Evolutionary conservation across 2,113 vertebrate species (phyloP).

Genomic region (Oreocharis arfaki): DNA sequence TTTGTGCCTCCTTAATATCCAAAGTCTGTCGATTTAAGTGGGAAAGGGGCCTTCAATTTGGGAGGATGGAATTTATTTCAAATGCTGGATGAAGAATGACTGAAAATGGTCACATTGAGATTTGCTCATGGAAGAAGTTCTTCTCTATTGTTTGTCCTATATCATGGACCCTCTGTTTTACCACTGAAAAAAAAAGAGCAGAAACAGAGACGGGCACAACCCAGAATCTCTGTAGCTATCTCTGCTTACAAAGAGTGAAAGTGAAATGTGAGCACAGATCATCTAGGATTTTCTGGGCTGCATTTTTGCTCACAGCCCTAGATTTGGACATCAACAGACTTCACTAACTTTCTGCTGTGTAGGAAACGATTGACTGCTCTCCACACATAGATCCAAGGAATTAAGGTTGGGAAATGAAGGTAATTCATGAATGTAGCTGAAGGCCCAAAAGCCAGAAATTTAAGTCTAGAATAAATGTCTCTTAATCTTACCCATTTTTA

Average conservation of each 20-base stretch:
- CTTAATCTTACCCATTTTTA: neutral
- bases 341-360: neutral
- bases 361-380: neutral
- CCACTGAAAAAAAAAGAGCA: neutral
- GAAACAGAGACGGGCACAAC: neutral
- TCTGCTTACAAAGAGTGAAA: neutral
- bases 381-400: neutral
- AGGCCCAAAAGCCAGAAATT: neutral
- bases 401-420: neutral
- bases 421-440: neutral
- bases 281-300: neutral
- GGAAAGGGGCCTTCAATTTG: neutral
- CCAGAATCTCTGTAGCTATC: neutral
- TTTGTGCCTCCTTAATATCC: neutral
- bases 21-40: neutral
- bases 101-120: neutral
- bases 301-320: neutral
- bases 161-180: neutral
- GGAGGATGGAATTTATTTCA: neutral
- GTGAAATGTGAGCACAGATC: neutral
- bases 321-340: neutral
- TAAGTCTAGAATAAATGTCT: neutral
- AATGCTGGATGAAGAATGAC: neutral
- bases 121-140: neutral
- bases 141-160: neutral